Percentiles rank a stretch among this genome's conserved stretches.
Evolutionary conservation across 2,888 invertebrate genomes (phyloP).

Genomic region (Isoperla grammatica): DNA sequence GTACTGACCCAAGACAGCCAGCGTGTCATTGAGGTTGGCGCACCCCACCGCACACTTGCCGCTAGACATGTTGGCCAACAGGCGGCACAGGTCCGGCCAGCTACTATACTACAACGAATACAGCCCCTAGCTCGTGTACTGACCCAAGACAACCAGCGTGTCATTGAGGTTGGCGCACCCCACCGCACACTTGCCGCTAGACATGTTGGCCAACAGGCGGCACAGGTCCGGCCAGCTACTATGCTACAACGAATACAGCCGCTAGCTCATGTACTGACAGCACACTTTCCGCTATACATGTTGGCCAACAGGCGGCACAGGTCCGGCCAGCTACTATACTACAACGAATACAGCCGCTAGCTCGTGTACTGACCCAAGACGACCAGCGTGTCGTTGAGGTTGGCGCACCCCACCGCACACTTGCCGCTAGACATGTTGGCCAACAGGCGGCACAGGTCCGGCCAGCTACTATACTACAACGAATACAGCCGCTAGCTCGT

Average conservation of each 20-base stretch:
- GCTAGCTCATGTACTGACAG: too few species aligned
- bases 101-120: too few species aligned
- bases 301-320: too few species aligned
- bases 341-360: too few species aligned
- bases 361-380: slow-evolving; percentile 63
- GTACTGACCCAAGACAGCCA: slow-evolving; percentile 69
- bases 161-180: slow-evolving; percentile 67
- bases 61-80: slow-evolving; percentile 56
- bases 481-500: too few species aligned
- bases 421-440: slow-evolving; percentile 61
- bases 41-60: slow-evolving; percentile 72
- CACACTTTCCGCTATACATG: too few species aligned
- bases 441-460: slow-evolving; percentile 52
- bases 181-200: slow-evolving; percentile 64
- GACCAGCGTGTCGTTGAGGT: slow-evolving; percentile 62
- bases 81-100: slow-evolving; percentile 53
- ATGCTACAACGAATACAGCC: too few species aligned
- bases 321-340: too few species aligned
- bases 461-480: too few species aligned
- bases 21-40: slow-evolving; percentile 60
- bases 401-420: slow-evolving; percentile 71
- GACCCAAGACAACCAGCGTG: slow-evolving; percentile 71
- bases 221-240: slow-evolving; percentile 54
- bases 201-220: slow-evolving; percentile 56
- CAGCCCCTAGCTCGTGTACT: too few species aligned